Evolutionary conservation across 2,888 invertebrate species (phyloP), one percentile per base, ranked within the genome.

Genomic region (Eristalis tenax): DNA sequence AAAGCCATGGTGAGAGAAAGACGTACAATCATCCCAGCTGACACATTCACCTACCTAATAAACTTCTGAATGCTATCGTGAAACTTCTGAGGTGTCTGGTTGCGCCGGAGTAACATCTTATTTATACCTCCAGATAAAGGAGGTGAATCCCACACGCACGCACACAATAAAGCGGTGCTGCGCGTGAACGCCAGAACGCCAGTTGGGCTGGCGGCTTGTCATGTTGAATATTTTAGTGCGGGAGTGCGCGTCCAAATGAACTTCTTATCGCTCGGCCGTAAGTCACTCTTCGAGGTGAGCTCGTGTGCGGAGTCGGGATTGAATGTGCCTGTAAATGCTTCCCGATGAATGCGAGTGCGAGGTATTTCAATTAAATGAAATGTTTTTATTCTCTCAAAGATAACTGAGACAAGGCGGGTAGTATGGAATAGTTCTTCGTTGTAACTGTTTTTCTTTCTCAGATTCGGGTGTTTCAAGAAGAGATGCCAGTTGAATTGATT

Each of bases 31-130:
- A 65, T 66, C 43, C 71, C 50, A 26, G 59, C 40, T 83, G 83
- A 80, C 87, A 76, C 75, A 66, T 79, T 83, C 74, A 65, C 71
- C 75, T 75, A 71, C 68, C 71, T 68, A 87, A 87, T 87, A 87
- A 87, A 87, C 83, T 83, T 69, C 64, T 76, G 73, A 64, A 76
- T 80, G 73, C 64, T 83, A 87, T 87, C 87, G 87, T 71, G 32
- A 83, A 83, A 87, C 86, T 87, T 87, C 83, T 87, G 78, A 79
- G 78, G 32, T 76, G 87, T 87, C 79, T 83, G 71, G 64, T 68
- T 87, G 73, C 68, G 64, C 64, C 79, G 63, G 65, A 83, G 83
- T 83, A 87, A 87, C 87, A 83, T 80, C 87, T 87, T 87, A 87
- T 87, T 87, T 87, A 87, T 87, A 64, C 76, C 13, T 57, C 13